Base-by-base conservation (phyloP, 2,888 invertebrate genomes). In the Unio delphinus region DNA sequence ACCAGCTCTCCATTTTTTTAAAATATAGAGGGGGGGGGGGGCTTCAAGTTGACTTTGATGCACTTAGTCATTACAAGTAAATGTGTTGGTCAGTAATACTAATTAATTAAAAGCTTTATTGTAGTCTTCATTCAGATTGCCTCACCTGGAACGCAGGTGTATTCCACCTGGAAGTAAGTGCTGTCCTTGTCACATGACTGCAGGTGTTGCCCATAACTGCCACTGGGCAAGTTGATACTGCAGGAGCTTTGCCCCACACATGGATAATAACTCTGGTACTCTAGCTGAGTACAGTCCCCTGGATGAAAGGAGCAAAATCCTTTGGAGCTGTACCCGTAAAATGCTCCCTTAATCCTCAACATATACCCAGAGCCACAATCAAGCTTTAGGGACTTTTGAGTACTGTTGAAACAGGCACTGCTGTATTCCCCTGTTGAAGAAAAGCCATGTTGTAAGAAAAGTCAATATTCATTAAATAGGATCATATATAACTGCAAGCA, bases 111-210 rank as follows among this genome's bases (percentile, higher is more conserved):
- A 45, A 45, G 11, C 15, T 45, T 11, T 3, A 45, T 15, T 45
- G 45, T 45, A 45, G 11, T 3, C 15, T 45, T 45, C 15, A 45
- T 45, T 45, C 15, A 45, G 45, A 45, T 15, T 18, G 26, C 55
- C 79, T 69, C 74, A 87, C 88, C 85, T 80, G 81, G 81, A 65
- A 86, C 80, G 75, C 88, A 88, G 64, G 83, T 78, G 70, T 88
- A 88, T 74, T 87, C 86, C 75, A 88, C 86, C 71, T 88, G 88
- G 74, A 84, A 86, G 74, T 87, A 88, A 70, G 84, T 88, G 76
- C 87, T 87, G 64, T 79, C 76, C 65, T 74, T 76, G 28, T 80
- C 74, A 71, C 87, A 88, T 4, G 74, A 68, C 20, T 80, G 80
- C 55, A 84, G 81, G 58, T 75, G 75, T 28, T 83, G 79, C 1